phyloP scores from a whole-genome alignment of 1,140 invertebrate genomes.

The Myzus persicae region DNA sequence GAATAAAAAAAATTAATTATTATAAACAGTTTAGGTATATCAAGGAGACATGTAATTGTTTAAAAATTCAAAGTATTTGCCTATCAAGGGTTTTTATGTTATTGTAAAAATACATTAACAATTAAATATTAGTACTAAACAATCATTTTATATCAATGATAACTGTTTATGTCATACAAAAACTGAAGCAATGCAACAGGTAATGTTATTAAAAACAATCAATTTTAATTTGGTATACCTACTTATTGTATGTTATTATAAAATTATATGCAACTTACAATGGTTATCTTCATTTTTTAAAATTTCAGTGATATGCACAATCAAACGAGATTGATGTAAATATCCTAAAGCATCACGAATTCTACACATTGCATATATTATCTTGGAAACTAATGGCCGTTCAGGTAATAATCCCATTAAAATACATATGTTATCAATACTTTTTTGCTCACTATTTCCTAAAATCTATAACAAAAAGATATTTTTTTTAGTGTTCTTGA shows the following conservation, averaged over 20 bases:
- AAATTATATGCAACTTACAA: constrained; percentile 30
- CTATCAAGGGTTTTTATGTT: not conserved
- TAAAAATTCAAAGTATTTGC: not conserved
- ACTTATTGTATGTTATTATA: not conserved
- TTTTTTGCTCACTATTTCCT: not conserved
- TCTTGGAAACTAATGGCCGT: not conserved
- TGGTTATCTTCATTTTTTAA: constrained; percentile 35
- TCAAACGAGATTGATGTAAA: not conserved
- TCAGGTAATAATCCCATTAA: constrained; percentile 32
- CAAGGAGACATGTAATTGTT: not conserved
- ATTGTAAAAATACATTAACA: not conserved
- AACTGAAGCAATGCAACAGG: not conserved
- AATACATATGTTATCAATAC: not conserved
- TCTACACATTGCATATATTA: constrained; percentile 28
- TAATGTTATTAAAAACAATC: not conserved
- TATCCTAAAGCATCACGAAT: not conserved
- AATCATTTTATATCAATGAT: not conserved
- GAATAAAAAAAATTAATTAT: not conserved
- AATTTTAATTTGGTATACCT: not conserved
- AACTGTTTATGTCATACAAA: not conserved
- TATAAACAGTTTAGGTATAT: not conserved
- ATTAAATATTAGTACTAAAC: not conserved
- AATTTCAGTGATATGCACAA: constrained; percentile 3
- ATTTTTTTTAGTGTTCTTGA: not conserved
- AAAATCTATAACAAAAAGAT: constrained; percentile 33